Evolutionary conservation across 2,888 invertebrate species (phyloP).

Genomic region (Pristionchus arcanus): DNA sequence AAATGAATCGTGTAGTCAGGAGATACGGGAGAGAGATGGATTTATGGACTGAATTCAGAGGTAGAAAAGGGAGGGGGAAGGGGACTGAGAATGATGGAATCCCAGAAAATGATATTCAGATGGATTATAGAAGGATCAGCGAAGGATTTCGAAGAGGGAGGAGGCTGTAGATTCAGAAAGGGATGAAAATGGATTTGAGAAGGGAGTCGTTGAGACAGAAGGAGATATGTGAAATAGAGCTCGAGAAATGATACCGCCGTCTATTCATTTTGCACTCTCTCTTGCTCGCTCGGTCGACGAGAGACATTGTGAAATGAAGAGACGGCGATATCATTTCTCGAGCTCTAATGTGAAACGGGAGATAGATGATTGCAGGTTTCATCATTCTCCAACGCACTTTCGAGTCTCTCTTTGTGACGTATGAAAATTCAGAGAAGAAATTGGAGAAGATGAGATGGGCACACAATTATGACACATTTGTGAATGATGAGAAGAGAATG

Average conservation of each 20-base stretch:
- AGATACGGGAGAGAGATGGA: slow-evolving; percentile 14
- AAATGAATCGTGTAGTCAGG: slow-evolving; percentile 49
- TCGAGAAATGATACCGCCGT: too few species aligned
- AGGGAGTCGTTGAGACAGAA: neutral
- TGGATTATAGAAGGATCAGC: neutral
- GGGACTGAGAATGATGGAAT: neutral
- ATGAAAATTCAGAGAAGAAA: neutral
- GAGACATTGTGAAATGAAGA: too few species aligned
- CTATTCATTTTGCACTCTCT: too few species aligned
- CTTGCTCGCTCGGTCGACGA: too few species aligned
- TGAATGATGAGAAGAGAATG: slow-evolving; percentile 1
- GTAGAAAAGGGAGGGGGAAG: neutral
- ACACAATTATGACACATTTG: slow-evolving; percentile 38
- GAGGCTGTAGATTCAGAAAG: neutral
- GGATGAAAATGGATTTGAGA: neutral
- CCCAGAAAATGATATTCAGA: neutral
- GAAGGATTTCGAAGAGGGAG: neutral
- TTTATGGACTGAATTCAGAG: slow-evolving; percentile 1
- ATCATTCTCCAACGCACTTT: neutral
- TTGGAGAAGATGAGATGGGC: neutral
- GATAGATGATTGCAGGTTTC: neutral
- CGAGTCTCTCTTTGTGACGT: neutral
- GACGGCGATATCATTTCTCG: too few species aligned
- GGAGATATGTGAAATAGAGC: neutral
- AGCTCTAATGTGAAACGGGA: too few species aligned